Percentiles rank a stretch among this genome's conserved stretches.
phyloP scores from a whole-genome alignment of 2,888 invertebrate species.

The Campoletis raptor region DNA sequence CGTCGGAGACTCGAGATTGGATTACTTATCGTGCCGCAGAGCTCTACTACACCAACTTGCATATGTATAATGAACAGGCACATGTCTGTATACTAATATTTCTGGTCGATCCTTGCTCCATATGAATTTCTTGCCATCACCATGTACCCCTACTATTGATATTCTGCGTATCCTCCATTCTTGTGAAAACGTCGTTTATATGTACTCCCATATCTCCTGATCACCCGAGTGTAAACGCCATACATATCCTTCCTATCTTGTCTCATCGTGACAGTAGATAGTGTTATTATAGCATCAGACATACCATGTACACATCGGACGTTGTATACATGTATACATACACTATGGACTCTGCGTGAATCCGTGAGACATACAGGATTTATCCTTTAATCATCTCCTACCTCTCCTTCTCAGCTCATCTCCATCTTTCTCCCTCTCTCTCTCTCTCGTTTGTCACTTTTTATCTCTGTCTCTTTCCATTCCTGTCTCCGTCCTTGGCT shows the following conservation, averaged over 20 bases:
- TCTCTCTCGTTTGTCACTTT: neutral
- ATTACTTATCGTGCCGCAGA: conserved; percentile 74
- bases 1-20: conserved; percentile 74
- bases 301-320: conserved; percentile 13
- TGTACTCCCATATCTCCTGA: conserved; percentile 33
- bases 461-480: neutral
- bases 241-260: conserved; percentile 12
- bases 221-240: conserved; percentile 8
- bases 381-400: conserved; percentile 28
- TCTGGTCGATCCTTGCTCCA: conserved; percentile 15
- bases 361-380: conserved; percentile 12
- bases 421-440: neutral
- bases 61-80: conserved; percentile 13
- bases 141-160: conserved; percentile 3
- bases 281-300: conserved; percentile 31
- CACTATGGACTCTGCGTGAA: neutral
- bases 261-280: conserved; percentile 28
- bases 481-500: conserved; percentile 31
- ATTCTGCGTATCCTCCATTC: conserved; percentile 19
- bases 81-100: conserved; percentile 17
- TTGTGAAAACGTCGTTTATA: conserved; percentile 13
- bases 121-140: conserved; percentile 16
- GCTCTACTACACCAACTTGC: conserved; percentile 34
- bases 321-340: conserved; percentile 3
- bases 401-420: neutral